Conservation (phyloP, 2,797 vertebrate genomes). For the Holocentrus rufus region DNA sequence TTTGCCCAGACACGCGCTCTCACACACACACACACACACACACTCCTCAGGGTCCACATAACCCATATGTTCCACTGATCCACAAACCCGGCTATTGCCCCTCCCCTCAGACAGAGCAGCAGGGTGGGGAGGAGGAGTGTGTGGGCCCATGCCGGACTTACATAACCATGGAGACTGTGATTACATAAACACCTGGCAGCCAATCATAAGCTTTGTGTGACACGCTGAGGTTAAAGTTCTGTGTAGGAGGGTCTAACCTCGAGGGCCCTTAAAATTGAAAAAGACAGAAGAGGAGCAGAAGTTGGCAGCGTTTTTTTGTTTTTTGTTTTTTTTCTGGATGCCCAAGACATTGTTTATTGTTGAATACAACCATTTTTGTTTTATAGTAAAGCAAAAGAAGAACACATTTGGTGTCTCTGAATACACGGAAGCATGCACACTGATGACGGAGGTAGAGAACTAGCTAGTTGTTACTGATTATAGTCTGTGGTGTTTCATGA, state of each 20-base stretch:
- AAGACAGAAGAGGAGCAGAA: background rate
- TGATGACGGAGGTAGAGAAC: constrained; percentile 26
- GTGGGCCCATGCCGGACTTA: constrained; percentile 70
- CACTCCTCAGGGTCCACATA: constrained; percentile 28
- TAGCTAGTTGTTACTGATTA: constrained; percentile 37
- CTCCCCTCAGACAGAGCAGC: constrained; percentile 51
- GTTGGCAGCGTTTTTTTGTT: constrained; percentile 7
- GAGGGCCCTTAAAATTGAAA: background rate
- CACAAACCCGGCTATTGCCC: constrained; percentile 65
- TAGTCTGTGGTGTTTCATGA: constrained; percentile 45
- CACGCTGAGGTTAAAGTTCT: constrained; percentile 53
- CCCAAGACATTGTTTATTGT: constrained; percentile 25
- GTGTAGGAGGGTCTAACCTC: constrained; percentile 51
- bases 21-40: too few species aligned
- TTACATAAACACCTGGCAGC: constrained; percentile 74
- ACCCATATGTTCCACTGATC: constrained; percentile 77
- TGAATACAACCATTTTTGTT: background rate
- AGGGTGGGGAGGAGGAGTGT: constrained; percentile 51
- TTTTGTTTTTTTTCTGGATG: constrained; percentile 16
- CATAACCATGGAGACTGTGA: constrained; percentile 70
- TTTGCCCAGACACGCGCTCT: constrained; percentile 1
- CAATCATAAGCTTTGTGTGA: constrained; percentile 62
- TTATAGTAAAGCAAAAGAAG: constrained; percentile 9
- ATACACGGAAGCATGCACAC: constrained; percentile 16
- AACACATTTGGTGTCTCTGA: constrained; percentile 1